These are phyloP conservation scores for Apis dorsata DNA, from an alignment of 1,140 invertebrate species.

Conservation along the genomic window DNA sequence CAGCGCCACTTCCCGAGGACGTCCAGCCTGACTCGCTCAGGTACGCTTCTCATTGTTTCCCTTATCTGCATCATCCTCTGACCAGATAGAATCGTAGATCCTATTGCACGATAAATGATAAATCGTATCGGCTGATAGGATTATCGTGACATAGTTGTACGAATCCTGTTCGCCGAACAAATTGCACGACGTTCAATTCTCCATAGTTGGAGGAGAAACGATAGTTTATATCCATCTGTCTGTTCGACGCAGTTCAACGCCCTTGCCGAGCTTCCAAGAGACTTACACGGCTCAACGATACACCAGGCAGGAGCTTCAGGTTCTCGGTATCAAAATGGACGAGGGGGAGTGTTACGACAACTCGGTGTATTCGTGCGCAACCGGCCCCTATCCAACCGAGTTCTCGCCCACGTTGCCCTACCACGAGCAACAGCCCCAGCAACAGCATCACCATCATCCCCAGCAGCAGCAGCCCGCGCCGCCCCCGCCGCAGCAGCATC, in stretches of 20 bases:
- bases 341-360: constrained; percentile 85
- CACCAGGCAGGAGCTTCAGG: constrained; percentile 81
- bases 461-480: constrained; percentile 61
- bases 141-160: background rate
- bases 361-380: constrained; percentile 77
- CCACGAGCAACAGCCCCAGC: constrained; percentile 82
- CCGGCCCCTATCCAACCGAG: constrained; percentile 81
- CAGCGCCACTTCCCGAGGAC: constrained; percentile 76
- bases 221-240: background rate
- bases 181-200: background rate
- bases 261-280: constrained; percentile 92
- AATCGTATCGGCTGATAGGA: background rate
- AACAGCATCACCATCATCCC: constrained; percentile 70
- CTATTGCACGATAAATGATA: too few relatives aligned
- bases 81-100: background rate
- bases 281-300: constrained; percentile 88
- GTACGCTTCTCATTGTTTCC: constrained; percentile 61
- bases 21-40: constrained; percentile 77
- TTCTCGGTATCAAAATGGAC: constrained; percentile 88
- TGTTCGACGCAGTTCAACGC: constrained; percentile 79
- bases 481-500: constrained; percentile 57
- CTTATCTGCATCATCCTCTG: background rate
- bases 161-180: background rate
- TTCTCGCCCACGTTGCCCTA: constrained; percentile 80
- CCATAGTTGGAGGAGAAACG: background rate